Evolutionary conservation across 2,888 invertebrate genomes (phyloP), one percentile per base, ranked within the genome.

Genomic region (Troilus luridus): DNA sequence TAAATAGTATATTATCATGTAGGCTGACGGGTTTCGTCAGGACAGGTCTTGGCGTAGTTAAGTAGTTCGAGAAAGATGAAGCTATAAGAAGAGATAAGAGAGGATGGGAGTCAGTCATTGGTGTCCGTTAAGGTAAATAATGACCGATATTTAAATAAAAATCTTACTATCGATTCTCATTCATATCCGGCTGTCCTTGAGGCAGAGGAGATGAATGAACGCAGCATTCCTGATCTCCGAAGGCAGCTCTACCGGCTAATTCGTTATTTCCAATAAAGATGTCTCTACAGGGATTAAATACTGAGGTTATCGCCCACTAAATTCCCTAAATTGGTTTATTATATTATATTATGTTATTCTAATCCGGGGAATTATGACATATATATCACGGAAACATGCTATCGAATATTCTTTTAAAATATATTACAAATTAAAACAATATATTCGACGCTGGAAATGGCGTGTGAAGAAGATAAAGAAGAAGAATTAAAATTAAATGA

Each of bases 141-240:
- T 77, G 72, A 77, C 41, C 72, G 72, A 77, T 77, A 77, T 77
- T 77, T 77, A 77, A 77, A 77, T 77, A 77, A 77, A 77, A 77
- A 77, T 77, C 72, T 77, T 77, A 77, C 72, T 77, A 77, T 77
- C 72, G 72, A 77, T 11, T 56, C 85, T 58, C 85, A 85, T 85
- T 85, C 85, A 85, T 85, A 85, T 85, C 56, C 56, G 85, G 85
- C 12, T 58, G 85, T 21, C 85, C 85, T 85, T 85, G 85, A 41
- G 54, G n/a, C 41, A 14, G 54, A 12, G n/a, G 85, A 85, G 85
- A 85, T 85, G 85, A 85, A 85, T 85, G 85, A 85, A 85, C 85
- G 56, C 85, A 21, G 85, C 85, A 85, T 85, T 85, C 85, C 85
- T 77, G 85, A 85, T 85, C 85, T 56, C n/a, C n/a, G 56, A 41